A percentile compares a stretch with the other conserved stretches of the same genome.
phyloP scores from a whole-genome alignment of 2,888 invertebrate genomes.

The Sclerodermus sp. region DNA sequence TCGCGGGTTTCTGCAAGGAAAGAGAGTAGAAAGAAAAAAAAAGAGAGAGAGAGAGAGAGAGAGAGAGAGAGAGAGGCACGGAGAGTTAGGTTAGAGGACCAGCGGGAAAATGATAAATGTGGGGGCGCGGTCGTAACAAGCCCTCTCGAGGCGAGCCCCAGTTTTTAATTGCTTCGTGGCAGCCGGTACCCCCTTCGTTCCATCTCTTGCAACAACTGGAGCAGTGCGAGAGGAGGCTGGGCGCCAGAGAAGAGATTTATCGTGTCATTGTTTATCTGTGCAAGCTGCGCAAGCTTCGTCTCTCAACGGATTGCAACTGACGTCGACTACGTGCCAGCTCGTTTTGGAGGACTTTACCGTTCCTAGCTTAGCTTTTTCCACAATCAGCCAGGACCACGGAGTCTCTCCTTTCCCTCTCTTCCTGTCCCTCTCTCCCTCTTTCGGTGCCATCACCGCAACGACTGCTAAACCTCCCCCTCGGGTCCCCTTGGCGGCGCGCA shows the following conservation, averaged over 20 bases:
- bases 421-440: too few relatives aligned
- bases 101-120: constrained; percentile 50
- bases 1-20: background rate
- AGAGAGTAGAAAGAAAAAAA: too few relatives aligned
- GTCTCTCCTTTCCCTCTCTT: too few relatives aligned
- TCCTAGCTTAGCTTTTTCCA: too few relatives aligned
- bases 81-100: constrained; percentile 28
- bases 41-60: background rate
- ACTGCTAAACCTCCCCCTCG: too few relatives aligned
- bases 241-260: constrained; percentile 44
- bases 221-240: constrained; percentile 5
- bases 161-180: constrained; percentile 35
- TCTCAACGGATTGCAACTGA: constrained; percentile 31
- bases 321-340: background rate
- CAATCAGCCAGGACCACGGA: too few relatives aligned
- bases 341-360: too few relatives aligned
- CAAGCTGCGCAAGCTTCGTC: constrained; percentile 36
- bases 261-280: constrained; percentile 50
- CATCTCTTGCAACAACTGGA: background rate
- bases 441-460: too few relatives aligned
- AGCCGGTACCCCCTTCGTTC: constrained; percentile 1
- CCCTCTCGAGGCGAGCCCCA: constrained; percentile 37
- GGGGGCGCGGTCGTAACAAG: constrained; percentile 48
- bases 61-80: constrained; percentile 1
- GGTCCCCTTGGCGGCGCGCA: too few relatives aligned